Evolutionary conservation across 2,113 vertebrate species (phyloP).

Genomic region (Acanthochromis polyacanthus): DNA sequence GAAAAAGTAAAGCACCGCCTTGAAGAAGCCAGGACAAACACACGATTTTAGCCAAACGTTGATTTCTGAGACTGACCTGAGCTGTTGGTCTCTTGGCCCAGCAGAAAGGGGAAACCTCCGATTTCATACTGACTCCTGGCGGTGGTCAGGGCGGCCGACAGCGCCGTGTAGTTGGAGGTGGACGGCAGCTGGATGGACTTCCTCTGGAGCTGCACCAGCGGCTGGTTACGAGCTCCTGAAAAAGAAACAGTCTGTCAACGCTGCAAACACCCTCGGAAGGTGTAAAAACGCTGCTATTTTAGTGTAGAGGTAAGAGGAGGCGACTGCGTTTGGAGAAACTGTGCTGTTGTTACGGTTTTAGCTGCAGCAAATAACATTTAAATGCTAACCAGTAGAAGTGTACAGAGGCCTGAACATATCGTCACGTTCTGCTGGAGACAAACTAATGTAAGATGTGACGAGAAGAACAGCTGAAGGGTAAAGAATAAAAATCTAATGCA

Average conservation of each 20-base stretch:
- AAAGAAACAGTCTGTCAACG: not conserved
- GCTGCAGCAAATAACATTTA: conserved; percentile 24
- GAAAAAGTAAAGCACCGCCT: no score
- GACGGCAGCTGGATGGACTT: conserved; percentile 89
- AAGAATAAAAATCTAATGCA: no score
- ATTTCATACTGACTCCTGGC: conserved; percentile 90
- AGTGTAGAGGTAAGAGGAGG: not conserved
- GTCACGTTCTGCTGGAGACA: conserved; percentile 21
- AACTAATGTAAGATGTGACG: conserved; percentile 25
- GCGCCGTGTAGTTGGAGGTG: conserved; percentile 90
- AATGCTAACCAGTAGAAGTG: conserved; percentile 31
- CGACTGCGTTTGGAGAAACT: not conserved
- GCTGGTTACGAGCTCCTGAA: conserved; percentile 91
- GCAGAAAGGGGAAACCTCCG: conserved; percentile 92
- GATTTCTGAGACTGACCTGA: conserved; percentile 82
- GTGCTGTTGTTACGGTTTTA: conserved; percentile 52
- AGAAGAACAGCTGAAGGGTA: not conserved
- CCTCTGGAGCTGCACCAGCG: conserved; percentile 93
- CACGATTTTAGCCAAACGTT: not conserved
- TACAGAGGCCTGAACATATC: conserved; percentile 5
- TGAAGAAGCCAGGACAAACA: no score
- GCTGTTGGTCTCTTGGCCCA: conserved; percentile 90
- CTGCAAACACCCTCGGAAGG: no score
- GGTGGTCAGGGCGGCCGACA: conserved; percentile 91
- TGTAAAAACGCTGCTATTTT: not conserved